Evolutionary conservation across 2,888 invertebrate species (phyloP).

Genomic region (Lepidonotus clava): DNA sequence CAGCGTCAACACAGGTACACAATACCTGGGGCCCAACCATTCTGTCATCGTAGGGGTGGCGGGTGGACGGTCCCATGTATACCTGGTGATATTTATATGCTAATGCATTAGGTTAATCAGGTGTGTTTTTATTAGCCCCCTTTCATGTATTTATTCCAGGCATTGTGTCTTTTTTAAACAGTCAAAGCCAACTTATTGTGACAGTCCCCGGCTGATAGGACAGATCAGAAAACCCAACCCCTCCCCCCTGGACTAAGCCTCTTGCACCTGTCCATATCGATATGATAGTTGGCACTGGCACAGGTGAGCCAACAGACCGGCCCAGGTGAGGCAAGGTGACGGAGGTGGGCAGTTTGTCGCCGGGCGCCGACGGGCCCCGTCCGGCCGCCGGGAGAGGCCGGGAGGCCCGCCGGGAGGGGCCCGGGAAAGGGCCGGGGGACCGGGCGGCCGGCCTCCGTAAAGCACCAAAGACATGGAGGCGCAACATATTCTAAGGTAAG

Average conservation of each 20-base stretch:
- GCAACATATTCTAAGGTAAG: background rate
- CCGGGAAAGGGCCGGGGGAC: background rate
- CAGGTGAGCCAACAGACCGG: constrained; percentile 47
- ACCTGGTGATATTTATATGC: too few species aligned
- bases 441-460: background rate
- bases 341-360: background rate
- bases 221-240: too few species aligned
- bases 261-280: constrained; percentile 23
- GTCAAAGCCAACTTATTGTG: too few species aligned
- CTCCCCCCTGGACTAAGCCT: background rate
- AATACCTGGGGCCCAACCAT: constrained; percentile 40
- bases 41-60: background rate
- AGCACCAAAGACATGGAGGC: background rate
- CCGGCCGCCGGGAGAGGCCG: background rate
- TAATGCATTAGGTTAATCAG: too few species aligned
- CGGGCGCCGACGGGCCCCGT: background rate
- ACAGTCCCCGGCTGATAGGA: too few species aligned
- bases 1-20: constrained; percentile 51
- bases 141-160: too few species aligned
- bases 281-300: constrained; percentile 43
- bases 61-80: too few species aligned
- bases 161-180: too few species aligned
- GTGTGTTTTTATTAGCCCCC: too few species aligned
- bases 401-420: constrained; percentile 11
- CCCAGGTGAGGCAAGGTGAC: constrained; percentile 44